These are phyloP conservation scores for Cyanistes caeruleus DNA, from an alignment of 2,113 vertebrate species.

Conservation along the genomic window DNA sequence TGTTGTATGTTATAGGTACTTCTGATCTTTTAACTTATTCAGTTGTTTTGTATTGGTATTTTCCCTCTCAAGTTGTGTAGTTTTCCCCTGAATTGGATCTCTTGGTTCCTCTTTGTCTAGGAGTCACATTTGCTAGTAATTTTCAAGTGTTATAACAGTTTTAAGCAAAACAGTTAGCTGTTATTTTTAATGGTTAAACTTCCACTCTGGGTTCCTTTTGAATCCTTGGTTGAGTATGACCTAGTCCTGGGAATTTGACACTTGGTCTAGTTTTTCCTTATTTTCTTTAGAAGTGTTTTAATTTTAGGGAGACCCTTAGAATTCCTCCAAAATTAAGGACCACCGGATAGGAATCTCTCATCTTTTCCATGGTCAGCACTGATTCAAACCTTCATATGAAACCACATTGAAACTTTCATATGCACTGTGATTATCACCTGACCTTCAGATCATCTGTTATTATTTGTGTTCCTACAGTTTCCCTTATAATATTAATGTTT, in stretches of 20 bases:
- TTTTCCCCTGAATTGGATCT: background rate
- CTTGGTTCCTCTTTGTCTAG: background rate
- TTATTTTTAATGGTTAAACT: background rate
- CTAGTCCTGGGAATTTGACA: background rate
- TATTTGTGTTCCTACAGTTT: background rate
- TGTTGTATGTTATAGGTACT: accelerated
- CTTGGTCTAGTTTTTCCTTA: background rate
- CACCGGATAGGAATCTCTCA: accelerated
- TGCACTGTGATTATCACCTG: background rate
- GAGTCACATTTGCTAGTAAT: background rate
- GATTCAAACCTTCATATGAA: background rate
- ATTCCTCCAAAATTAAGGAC: background rate
- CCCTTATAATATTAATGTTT: background rate
- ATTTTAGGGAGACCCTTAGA: background rate
- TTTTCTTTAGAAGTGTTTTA: accelerated
- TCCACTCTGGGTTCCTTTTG: background rate
- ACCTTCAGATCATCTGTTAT: background rate
- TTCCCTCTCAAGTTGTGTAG: background rate
- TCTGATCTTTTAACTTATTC: accelerated
- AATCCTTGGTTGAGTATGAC: background rate
- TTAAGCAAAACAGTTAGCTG: background rate
- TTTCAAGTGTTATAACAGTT: background rate
- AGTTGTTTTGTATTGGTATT: accelerated
- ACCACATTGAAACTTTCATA: background rate
- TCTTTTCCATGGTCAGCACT: background rate